Evolutionary conservation across 2,888 invertebrate genomes (phyloP), one percentile per base, ranked within the genome.

Genomic region (Drosophila anceps): DNA sequence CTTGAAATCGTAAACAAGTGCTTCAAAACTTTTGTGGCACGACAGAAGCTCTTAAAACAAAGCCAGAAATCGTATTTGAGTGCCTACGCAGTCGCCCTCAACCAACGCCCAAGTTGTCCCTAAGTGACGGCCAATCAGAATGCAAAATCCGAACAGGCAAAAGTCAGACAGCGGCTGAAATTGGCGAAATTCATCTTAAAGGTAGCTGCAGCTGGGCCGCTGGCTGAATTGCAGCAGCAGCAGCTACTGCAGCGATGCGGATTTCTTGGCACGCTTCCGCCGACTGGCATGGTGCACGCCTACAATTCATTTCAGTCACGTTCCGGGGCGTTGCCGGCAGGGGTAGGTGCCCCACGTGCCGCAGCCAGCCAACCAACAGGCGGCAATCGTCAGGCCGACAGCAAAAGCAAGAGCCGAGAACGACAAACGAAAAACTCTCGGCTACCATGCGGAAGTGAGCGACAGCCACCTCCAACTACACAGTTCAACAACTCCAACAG

Each of bases 281-380:
- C 73, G 64, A 73, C 76, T 81, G 70, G 64, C 66, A 53, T 75
- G 75, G 90, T 79, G 77, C 69, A 83, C 92, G 91, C 92, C 92
- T 88, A 87, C 91, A 80, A 86, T 83, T 79, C 83, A 74, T 72
- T 84, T 90, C 81, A 91, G 92, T 91, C 92, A 92, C 92, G 92
- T 92, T 87, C 87, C 78, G 77, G 91, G 92, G 92, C 92, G 92
- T 91, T 90, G 76, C 91, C 83, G 69, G 58, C 55, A 58, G 81
- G 76, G 87, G 80, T 79, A 84, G 84, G 79, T 78, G 84, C 80
- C 72, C 35, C 70, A 39, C 31, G 54, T 67, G 46, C 50, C 59
- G 27, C 39, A 68, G 68, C 63, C 69, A 76, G 53, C 78, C 82
- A 87, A 73, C 83, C 84, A 82, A 69, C 71, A 74, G 74, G 48